A percentile compares a stretch with the other conserved stretches of the same genome.
These are phyloP conservation scores for Punctoribates punctum DNA, from an alignment of 2,888 invertebrate genomes.

Conservation along the genomic window DNA sequence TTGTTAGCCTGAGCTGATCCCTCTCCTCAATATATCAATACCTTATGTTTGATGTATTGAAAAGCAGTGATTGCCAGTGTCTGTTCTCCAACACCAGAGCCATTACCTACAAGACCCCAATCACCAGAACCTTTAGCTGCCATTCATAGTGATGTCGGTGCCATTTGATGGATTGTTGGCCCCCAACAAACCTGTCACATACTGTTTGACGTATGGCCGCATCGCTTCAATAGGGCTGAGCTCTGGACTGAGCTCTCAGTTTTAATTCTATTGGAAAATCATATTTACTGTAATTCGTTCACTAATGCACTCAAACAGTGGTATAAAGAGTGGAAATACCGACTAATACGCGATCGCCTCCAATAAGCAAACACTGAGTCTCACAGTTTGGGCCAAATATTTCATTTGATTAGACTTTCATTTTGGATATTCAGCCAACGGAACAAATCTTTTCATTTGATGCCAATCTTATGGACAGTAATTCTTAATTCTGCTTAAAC, in stretches of 20 bases:
- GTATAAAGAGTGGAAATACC: slow-evolving; percentile 2
- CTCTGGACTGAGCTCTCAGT: background rate
- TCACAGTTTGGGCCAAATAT: too few relatives aligned
- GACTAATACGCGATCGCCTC: background rate
- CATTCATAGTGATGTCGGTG: slow-evolving; percentile 32
- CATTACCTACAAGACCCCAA: slow-evolving; percentile 21
- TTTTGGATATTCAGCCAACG: too few relatives aligned
- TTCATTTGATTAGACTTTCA: too few relatives aligned
- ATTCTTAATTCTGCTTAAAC: too few relatives aligned
- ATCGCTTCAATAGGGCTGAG: background rate
- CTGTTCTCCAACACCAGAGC: background rate
- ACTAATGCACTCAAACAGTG: slow-evolving; percentile 21
- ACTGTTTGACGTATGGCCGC: slow-evolving; percentile 27
- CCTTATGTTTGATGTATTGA: slow-evolving; percentile 7
- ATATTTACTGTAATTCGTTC: slow-evolving; percentile 30
- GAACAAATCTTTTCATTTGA: too few relatives aligned
- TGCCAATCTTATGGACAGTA: too few relatives aligned
- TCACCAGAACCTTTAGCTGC: background rate
- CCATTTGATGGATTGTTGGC: slow-evolving; percentile 33
- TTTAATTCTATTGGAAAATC: slow-evolving; percentile 34
- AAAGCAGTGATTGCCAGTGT: slow-evolving; percentile 10
- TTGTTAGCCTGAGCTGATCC: background rate
- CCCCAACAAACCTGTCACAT: slow-evolving; percentile 34
- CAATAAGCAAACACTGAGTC: too few relatives aligned
- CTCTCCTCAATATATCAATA: background rate